A percentile compares a stretch with the other conserved stretches of the same genome.
Evolutionary conservation across 2,888 invertebrate species (phyloP).

Genomic region (Noctuana brunneofusca): DNA sequence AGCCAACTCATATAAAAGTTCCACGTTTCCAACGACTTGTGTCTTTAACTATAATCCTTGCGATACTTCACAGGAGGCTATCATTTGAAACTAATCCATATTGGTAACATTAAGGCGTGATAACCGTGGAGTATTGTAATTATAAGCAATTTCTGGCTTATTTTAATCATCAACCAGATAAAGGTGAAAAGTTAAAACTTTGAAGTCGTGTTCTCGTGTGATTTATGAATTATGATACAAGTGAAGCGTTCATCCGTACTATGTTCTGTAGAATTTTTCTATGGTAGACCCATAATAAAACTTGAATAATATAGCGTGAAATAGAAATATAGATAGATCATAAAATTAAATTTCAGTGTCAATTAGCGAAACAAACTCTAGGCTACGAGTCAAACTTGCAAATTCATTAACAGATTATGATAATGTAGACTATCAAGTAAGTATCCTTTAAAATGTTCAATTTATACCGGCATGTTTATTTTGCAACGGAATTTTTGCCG

Average conservation of each 20-base stretch:
- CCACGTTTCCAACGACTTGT: slow-evolving; percentile 49
- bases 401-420: slow-evolving; percentile 2
- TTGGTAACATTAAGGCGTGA: slow-evolving; percentile 32
- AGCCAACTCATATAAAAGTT: slow-evolving; percentile 79
- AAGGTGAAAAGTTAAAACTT: no score
- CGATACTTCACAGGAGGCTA: slow-evolving; percentile 47
- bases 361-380: background rate
- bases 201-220: no score
- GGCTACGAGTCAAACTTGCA: background rate
- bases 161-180: no score
- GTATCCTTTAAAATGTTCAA: background rate
- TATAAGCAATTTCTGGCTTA: no score
- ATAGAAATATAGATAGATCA: background rate
- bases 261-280: background rate
- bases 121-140: slow-evolving; percentile 1
- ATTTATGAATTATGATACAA: no score
- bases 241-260: no score
- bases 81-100: slow-evolving; percentile 49
- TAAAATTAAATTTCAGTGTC: background rate
- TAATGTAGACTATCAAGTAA: background rate
- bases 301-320: background rate
- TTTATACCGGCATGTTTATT: slow-evolving; percentile 4
- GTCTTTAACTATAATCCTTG: slow-evolving; percentile 54
- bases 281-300: background rate
- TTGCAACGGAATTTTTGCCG: background rate